These are phyloP conservation scores for Cyaniris semiargus DNA, from an alignment of 2,888 invertebrate genomes.

Conservation along the genomic window DNA sequence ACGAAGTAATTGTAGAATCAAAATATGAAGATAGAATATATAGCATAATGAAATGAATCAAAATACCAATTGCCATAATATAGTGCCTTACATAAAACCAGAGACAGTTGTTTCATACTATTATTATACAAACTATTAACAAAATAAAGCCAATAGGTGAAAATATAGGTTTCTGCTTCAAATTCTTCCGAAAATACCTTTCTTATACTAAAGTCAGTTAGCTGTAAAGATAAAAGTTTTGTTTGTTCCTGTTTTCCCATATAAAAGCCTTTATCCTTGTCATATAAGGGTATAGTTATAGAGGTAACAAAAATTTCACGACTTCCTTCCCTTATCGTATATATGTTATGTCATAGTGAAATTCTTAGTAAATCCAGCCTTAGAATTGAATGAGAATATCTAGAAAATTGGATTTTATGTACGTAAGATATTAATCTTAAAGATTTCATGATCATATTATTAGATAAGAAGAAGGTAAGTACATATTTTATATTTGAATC, in stretches of 20 bases:
- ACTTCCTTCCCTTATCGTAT: background rate
- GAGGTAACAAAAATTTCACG: constrained; percentile 12
- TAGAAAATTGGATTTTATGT: too few species aligned
- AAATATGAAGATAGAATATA: too few species aligned
- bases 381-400: background rate
- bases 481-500: too few species aligned
- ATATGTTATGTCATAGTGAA: background rate
- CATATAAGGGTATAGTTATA: background rate
- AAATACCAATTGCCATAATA: too few species aligned
- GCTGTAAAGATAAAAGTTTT: background rate
- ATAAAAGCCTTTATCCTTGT: background rate
- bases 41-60: too few species aligned
- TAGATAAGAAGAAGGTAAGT: too few species aligned
- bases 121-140: background rate
- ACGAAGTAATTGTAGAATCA: too few species aligned
- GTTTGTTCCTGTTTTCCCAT: background rate
- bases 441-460: too few species aligned
- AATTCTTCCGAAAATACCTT: background rate
- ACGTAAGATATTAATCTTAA: too few species aligned
- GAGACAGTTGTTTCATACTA: background rate
- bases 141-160: background rate
- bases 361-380: background rate
- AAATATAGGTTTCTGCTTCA: background rate
- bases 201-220: background rate
- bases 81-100: too few species aligned